A percentile compares a stretch with the other conserved stretches of the same genome.
Conservation (phyloP, 2,113 vertebrate genomes). For the Paratilapia polleni region DNA sequence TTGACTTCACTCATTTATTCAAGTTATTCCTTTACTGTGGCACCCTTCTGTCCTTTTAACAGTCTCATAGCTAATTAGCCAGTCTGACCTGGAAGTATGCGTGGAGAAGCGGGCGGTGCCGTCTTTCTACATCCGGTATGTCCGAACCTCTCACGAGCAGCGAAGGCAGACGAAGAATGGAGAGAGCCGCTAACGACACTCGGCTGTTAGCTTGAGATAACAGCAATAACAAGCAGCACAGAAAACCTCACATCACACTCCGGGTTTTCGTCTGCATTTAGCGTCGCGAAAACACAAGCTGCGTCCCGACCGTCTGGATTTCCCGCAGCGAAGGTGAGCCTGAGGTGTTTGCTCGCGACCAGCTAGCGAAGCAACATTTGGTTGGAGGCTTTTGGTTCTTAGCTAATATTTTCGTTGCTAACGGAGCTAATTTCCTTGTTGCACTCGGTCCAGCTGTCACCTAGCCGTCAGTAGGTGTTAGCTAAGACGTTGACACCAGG, state of each 20-base stretch:
- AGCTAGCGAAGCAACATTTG: slow-evolving; percentile 23
- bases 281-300: background rate
- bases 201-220: slow-evolving; percentile 43
- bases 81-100: slow-evolving; percentile 68
- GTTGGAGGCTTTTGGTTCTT: background rate
- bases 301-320: slow-evolving; percentile 5
- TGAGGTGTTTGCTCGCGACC: slow-evolving; percentile 29
- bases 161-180: slow-evolving; percentile 70
- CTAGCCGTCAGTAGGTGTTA: slow-evolving; percentile 36
- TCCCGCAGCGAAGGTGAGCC: slow-evolving; percentile 60
- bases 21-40: too few relatives aligned
- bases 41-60: too few relatives aligned
- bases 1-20: too few relatives aligned
- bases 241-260: background rate
- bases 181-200: slow-evolving; percentile 26
- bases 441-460: slow-evolving; percentile 67
- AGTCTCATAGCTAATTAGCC: slow-evolving; percentile 1
- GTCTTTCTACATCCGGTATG: slow-evolving; percentile 72
- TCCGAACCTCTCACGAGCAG: slow-evolving; percentile 57
- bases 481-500: slow-evolving; percentile 25
- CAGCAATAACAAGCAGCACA: slow-evolving; percentile 28
- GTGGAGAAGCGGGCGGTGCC: slow-evolving; percentile 72
- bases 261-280: background rate
- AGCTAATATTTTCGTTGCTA: slow-evolving; percentile 65
- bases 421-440: slow-evolving; percentile 77